Evolutionary conservation across 2,888 invertebrate species (phyloP), one percentile per base, ranked within the genome.

Genomic region (Luperina nickerlii): DNA sequence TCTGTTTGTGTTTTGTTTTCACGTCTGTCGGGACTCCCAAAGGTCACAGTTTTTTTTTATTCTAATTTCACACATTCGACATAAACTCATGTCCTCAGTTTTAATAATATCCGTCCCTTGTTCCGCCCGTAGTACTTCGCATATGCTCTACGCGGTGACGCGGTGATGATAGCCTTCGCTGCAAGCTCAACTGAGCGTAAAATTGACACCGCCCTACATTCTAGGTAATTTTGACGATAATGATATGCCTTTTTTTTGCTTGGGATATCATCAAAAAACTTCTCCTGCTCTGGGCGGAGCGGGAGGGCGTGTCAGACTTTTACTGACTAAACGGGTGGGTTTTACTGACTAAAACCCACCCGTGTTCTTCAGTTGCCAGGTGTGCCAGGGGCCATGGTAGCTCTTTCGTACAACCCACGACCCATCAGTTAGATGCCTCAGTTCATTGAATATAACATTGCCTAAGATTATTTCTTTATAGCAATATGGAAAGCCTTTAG

Each of bases 171-270:
- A 74, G 54, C 77, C 32, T 80, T 24, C 77, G 79, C 20, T 83
- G 84, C 80, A 75, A 32, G 73, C 76, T 73, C 83, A 79, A 45
- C 72, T 75, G 73, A 71, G 86, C 86, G 74, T 81, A 86, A 84
- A 89, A 89, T 89, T 85, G 89, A 88, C 88, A 87, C 67, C 79
- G 70, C 69, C 67, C 32, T 70, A 45, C 13, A 65, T 65, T 65
- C 71, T 54, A 76, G 69, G 81, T 83, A 78, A 86, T 86, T 83
- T 81, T 70, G 78, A 73, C 78, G 51, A 32, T 32, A 32, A 32
- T 68, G 72, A 66, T 75, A 77, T 67, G 73, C 48, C 48, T 13
- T 45, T 48, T 38, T 38, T 6, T 42, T 48, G 45, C 2, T 0
- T 45, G 2, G 45, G 11, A 45, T 11, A 45, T 11, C 45, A 11